Conservation (phyloP, 2,113 vertebrate genomes). For the Dicrurus megarhynchus region DNA sequence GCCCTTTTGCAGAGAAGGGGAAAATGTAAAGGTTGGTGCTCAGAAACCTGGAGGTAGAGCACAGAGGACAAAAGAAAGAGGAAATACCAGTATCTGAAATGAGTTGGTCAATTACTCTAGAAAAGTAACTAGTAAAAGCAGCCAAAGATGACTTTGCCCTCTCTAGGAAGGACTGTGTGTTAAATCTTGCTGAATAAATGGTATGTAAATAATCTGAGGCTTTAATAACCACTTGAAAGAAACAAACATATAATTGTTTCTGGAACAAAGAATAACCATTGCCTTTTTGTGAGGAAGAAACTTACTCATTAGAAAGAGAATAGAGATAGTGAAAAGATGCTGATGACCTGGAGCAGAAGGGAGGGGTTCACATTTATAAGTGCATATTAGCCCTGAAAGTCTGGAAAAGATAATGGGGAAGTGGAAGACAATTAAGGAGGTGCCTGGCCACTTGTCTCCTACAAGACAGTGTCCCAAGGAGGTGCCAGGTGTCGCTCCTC, state of each 20-base stretch:
- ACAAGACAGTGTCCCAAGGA: neutral
- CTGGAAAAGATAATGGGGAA: neutral
- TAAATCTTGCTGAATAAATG: conserved; percentile 37
- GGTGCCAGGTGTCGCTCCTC: neutral
- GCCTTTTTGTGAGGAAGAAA: neutral
- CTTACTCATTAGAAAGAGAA: neutral
- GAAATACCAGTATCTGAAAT: neutral
- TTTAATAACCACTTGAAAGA: conserved; percentile 36
- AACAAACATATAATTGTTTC: neutral
- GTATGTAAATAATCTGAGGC: conserved; percentile 25
- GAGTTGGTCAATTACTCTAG: neutral
- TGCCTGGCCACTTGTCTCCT: neutral
- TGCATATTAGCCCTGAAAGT: neutral
- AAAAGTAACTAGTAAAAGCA: neutral
- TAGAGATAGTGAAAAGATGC: neutral
- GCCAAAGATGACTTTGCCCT: neutral
- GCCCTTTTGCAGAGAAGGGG: conserved; percentile 30
- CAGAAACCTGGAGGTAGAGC: neutral
- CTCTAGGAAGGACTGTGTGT: neutral
- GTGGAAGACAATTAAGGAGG: neutral
- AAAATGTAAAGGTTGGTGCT: conserved; percentile 38
- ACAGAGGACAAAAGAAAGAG: neutral
- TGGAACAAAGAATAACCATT: neutral
- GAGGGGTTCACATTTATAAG: neutral
- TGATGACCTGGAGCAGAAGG: neutral